Evolutionary conservation across 2,888 invertebrate species (phyloP), one percentile per base, ranked within the genome.

Genomic region (Automeris io): DNA sequence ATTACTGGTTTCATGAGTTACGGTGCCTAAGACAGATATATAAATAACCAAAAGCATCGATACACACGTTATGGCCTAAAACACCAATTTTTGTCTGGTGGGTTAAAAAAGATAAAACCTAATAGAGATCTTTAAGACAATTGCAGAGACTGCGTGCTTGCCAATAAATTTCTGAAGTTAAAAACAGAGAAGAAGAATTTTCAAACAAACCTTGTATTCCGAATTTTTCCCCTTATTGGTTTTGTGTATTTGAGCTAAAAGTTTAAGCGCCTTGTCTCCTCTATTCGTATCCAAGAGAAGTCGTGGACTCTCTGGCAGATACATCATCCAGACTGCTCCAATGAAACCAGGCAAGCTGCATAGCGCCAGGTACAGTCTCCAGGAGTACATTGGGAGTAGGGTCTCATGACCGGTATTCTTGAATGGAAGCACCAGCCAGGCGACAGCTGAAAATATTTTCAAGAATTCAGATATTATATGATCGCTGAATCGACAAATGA

Each of bases 221-320:
- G 70, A 67, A 12, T 64, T 55, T 1, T 66, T 64, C 1, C 88
- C 86, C 25, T 82, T 78, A 52, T 92, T 92, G 1, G 55, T 57
- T 18, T 75, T 70, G 54, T 88, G 88, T 41, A 93, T 91, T 29
- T 76, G 59, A 2, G 76, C 75, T 37, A 93, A 68, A n/a, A 92
- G 74, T 18, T 73, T 64, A 43, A 92, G 56, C 0, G 92, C 91
- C 44, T 89, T 82, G 2, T 88, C 82, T 5, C 81, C 74, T 45
- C 88, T 75, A 19, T 90, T 90, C 12, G 90, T 90, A 24, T 90
- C 88, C 0, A 90, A 73, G 11, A 92, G 78, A 45, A 90, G 88
- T 49, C 92, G 88, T 0, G 93, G 93, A 55, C 92, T 93, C 59
- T 94, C 93, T 0, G 93, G 93, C 18, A 91, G 79, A 32, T 74